Evolutionary conservation across 2,797 vertebrate species (phyloP).

Genomic region (Danio tinwini): DNA sequence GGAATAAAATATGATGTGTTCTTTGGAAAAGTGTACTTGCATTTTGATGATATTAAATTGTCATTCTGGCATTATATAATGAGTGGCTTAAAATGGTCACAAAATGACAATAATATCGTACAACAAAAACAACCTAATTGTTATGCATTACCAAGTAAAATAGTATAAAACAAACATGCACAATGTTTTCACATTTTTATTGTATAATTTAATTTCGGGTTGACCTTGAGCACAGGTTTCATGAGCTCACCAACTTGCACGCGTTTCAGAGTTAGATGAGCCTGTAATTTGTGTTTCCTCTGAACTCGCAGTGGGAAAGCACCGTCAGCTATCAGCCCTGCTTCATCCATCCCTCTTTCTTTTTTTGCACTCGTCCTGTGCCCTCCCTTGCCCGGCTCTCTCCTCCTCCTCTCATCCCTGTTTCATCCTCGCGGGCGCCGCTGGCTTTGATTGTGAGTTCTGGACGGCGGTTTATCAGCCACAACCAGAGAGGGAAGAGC

Average conservation of each 20-base stretch:
- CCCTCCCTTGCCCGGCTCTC: conserved; percentile 58
- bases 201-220: too few species aligned
- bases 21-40: too few species aligned
- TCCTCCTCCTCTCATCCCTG: conserved; percentile 65
- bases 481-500: conserved; percentile 38
- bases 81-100: too few species aligned
- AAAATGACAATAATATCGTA: too few species aligned
- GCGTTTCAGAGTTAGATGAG: conserved; percentile 45
- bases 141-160: too few species aligned
- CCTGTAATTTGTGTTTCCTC: conserved; percentile 63
- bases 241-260: background rate
- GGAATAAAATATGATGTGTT: too few species aligned
- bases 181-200: too few species aligned
- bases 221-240: background rate
- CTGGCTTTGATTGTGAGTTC: conserved; percentile 56
- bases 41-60: too few species aligned
- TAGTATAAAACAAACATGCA: too few species aligned
- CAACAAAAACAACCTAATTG: too few species aligned
- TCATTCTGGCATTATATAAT: too few species aligned
- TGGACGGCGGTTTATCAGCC: conserved; percentile 61
- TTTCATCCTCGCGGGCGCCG: conserved; percentile 54
- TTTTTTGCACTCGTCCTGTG: conserved; percentile 28
- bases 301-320: conserved; percentile 66
- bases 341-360: background rate
- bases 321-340: conserved; percentile 42